Evolutionary conservation across 2,888 invertebrate genomes (phyloP).

Genomic region (Hermaeophaga mercurialis): DNA sequence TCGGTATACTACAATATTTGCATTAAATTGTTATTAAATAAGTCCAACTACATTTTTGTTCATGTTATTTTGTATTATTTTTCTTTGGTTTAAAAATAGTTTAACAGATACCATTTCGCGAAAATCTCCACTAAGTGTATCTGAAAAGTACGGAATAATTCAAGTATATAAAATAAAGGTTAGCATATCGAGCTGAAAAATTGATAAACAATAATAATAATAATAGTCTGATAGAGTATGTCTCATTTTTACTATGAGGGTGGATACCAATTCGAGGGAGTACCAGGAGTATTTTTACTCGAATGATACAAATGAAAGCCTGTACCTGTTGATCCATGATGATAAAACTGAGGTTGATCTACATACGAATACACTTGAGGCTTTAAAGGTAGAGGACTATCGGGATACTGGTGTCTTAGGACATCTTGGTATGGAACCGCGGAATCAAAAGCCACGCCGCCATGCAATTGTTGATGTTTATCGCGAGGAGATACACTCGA

Average conservation of each 20-base stretch:
- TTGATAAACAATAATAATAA: conserved; percentile 29
- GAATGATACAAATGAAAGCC: conserved; percentile 91
- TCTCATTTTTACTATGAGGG: conserved; percentile 54
- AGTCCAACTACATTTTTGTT: conserved; percentile 39
- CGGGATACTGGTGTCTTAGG: conserved; percentile 66
- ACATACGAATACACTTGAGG: conserved; percentile 85
- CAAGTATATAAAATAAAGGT: conserved; percentile 45
- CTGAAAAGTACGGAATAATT: conserved; percentile 45
- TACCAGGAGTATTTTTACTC: conserved; percentile 62
- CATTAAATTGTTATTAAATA: conserved; percentile 36
- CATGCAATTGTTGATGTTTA: conserved; percentile 70
- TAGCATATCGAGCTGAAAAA: conserved; percentile 44
- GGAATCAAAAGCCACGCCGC: conserved; percentile 60
- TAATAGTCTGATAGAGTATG: conserved; percentile 38
- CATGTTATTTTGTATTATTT: conserved; percentile 49
- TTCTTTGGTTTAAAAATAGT: conserved; percentile 54
- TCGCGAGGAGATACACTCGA: conserved; percentile 96
- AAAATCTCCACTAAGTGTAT: conserved; percentile 43
- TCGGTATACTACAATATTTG: conserved; percentile 40
- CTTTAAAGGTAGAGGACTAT: conserved; percentile 78
- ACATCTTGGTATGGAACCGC: conserved; percentile 61
- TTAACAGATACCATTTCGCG: conserved; percentile 44
- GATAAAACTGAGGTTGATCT: conserved; percentile 87
- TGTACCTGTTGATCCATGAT: conserved; percentile 61
- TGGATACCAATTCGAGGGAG: conserved; percentile 58